Evolutionary conservation across 1,140 invertebrate genomes (phyloP).

Genomic region (Caenorhabditis tropicalis): DNA sequence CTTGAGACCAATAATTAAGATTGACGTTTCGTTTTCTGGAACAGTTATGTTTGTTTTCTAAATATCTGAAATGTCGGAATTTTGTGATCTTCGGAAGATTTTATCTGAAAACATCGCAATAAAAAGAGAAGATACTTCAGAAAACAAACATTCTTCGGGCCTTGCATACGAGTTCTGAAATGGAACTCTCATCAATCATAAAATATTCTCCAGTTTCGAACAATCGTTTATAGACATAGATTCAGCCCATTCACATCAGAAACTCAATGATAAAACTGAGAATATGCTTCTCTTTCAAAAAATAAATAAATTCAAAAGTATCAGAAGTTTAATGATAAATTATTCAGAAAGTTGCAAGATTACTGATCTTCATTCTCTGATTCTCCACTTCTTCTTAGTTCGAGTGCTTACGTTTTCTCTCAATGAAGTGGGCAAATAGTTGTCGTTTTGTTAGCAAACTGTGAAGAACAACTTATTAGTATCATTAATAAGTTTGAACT

Average conservation of each 20-base stretch:
- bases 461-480: not conserved
- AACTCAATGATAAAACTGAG: too few species aligned
- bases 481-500: not conserved
- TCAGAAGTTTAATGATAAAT: not conserved
- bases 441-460: not conserved
- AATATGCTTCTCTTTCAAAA: too few species aligned
- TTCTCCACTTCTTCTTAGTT: not conserved
- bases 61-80: not conserved
- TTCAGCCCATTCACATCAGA: too few species aligned
- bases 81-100: not conserved
- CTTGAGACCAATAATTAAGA: constrained; percentile 8
- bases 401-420: not conserved
- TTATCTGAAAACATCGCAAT: not conserved
- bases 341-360: not conserved
- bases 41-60: not conserved
- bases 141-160: too few species aligned
- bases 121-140: too few species aligned
- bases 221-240: too few species aligned
- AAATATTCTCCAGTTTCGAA: too few species aligned
- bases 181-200: too few species aligned
- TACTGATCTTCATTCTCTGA: not conserved
- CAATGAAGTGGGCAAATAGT: not conserved
- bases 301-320: too few species aligned
- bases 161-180: too few species aligned
- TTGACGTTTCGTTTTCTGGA: not conserved